These are phyloP conservation scores for Athrips mouffetella DNA, from an alignment of 2,888 invertebrate species.

Conservation along the genomic window DNA sequence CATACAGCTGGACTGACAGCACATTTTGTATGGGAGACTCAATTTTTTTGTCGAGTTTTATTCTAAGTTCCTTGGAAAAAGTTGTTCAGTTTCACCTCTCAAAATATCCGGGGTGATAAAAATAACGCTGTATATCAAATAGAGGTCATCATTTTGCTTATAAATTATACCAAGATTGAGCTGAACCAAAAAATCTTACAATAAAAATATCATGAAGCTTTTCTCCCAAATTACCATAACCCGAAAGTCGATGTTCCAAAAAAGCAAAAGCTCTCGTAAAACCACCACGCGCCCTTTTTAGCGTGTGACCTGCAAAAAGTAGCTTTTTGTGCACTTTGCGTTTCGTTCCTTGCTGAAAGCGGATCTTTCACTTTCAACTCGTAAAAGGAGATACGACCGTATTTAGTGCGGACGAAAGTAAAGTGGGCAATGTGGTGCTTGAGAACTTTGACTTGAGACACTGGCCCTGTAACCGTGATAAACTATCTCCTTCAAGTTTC, in stretches of 20 bases:
- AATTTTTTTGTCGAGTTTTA: too few species aligned
- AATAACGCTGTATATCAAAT: too few species aligned
- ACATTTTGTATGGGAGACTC: too few species aligned
- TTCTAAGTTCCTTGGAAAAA: too few species aligned
- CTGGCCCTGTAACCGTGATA: not conserved
- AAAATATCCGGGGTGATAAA: too few species aligned
- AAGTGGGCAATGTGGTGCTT: not conserved
- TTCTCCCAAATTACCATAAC: not conserved
- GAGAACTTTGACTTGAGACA: not conserved
- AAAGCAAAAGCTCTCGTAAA: not conserved
- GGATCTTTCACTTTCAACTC: constrained; percentile 38
- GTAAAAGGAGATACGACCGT: constrained; percentile 27
- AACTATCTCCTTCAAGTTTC: too few species aligned
- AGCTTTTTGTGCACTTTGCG: constrained; percentile 15
- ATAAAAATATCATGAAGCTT: constrained; percentile 1
- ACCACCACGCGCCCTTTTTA: constrained; percentile 11
- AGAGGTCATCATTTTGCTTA: too few species aligned
- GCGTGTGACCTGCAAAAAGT: constrained; percentile 12
- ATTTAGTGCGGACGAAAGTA: constrained; percentile 4
- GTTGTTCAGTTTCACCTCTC: too few species aligned
- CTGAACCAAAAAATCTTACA: not conserved
- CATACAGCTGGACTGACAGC: too few species aligned
- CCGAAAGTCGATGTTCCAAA: not conserved
- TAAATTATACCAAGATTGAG: too few species aligned
- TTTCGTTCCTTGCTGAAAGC: constrained; percentile 28